Conservation (phyloP, 2,888 invertebrate species). For the Plemyria rubiginata region DNA sequence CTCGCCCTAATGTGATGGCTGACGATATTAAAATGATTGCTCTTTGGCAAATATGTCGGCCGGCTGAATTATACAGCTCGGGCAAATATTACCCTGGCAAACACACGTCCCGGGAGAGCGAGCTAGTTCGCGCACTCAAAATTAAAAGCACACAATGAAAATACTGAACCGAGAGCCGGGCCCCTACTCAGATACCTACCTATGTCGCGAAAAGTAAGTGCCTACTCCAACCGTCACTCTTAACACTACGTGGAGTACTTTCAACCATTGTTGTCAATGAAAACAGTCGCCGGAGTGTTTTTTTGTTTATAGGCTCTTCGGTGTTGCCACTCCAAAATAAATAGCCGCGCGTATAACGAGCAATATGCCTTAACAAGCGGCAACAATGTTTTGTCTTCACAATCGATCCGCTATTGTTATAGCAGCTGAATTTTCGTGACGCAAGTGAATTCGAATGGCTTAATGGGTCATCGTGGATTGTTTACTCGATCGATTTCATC, state of each 20-base stretch:
- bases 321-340: constrained; percentile 83
- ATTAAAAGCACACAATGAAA: constrained; percentile 88
- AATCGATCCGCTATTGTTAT: constrained; percentile 67
- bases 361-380: constrained; percentile 78
- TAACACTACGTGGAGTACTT: constrained; percentile 71
- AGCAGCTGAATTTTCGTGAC: constrained; percentile 55
- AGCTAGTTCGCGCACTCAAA: constrained; percentile 87
- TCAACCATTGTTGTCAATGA: constrained; percentile 81
- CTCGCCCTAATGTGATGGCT: constrained; percentile 81
- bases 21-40: constrained; percentile 87
- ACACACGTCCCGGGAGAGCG: constrained; percentile 84
- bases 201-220: constrained; percentile 83
- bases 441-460: constrained; percentile 45
- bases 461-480: constrained; percentile 42
- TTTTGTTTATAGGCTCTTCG: constrained; percentile 83
- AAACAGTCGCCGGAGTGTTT: constrained; percentile 82
- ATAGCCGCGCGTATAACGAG: constrained; percentile 76
- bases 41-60: constrained; percentile 87
- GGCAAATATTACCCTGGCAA: constrained; percentile 86
- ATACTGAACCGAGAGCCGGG: constrained; percentile 73
- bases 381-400: constrained; percentile 75
- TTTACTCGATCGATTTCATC: constrained; percentile 40
- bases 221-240: constrained; percentile 73
- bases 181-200: constrained; percentile 79
- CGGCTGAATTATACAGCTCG: constrained; percentile 86